phyloP scores from a whole-genome alignment of 2,113 vertebrate species.

The Chionodraco myersi region DNA sequence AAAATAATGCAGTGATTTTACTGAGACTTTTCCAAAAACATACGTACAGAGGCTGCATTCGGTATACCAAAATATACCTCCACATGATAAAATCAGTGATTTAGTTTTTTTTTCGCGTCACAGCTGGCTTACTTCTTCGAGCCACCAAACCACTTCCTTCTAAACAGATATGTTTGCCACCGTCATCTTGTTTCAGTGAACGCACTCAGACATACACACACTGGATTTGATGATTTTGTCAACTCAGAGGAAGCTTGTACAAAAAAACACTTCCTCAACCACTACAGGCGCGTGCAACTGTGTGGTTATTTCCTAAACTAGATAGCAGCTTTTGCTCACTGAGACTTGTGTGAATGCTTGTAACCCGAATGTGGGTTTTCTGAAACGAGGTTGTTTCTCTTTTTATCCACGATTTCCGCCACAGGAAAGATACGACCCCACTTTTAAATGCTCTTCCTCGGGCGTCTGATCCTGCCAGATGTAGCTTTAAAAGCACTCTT shows the following conservation, averaged over 20 bases:
- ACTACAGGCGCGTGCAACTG: conserved; percentile 32
- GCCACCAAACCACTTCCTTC: conserved; percentile 66
- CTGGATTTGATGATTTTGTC: conserved; percentile 22
- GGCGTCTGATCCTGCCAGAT: not conserved
- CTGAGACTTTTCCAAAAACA: too few species aligned
- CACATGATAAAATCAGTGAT: conserved; percentile 25
- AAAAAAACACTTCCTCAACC: conserved; percentile 2
- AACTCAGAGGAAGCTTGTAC: conserved; percentile 47
- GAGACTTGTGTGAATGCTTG: conserved; percentile 1
- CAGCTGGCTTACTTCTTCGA: conserved; percentile 21
- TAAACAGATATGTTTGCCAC: conserved; percentile 23
- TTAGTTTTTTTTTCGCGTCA: conserved; percentile 2
- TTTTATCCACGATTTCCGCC: conserved; percentile 5
- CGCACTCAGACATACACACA: not conserved
- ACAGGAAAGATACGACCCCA: not conserved
- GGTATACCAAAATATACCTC: not conserved
- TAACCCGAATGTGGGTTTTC: conserved; percentile 46
- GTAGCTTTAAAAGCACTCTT: not conserved
- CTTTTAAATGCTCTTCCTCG: not conserved
- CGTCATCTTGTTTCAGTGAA: conserved; percentile 28
- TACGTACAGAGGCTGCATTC: not conserved
- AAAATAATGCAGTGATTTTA: too few species aligned
- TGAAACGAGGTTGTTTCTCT: conserved; percentile 31
- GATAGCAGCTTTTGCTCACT: conserved; percentile 32
- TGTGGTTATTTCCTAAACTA: conserved; percentile 61